Base-by-base conservation (phyloP, 2,113 vertebrate species). In the Hippoglossus stenolepis region DNA sequence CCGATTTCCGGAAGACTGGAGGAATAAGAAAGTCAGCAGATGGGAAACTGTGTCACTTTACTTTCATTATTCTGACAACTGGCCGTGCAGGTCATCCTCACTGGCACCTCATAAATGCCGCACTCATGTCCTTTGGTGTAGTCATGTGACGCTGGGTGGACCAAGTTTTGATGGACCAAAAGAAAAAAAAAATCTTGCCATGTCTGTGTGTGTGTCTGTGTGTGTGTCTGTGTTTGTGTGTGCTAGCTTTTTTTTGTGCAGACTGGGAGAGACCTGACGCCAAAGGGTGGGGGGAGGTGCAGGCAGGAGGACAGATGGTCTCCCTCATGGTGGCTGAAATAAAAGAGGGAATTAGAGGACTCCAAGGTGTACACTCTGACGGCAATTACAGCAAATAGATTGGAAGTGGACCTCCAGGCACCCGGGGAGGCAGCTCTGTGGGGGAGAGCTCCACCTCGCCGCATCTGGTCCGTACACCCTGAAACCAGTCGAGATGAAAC, bases 371-470 rank as follows among this genome's bases (percentile, higher is more conserved):
- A 95, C 94, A 95, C 94, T 95, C 94, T 95, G 96, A 98, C 95
- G 96, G 96, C 96, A 98, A 97, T 98, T 98, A 98, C 95, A 96
- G 94, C 96, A 97, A 98, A 98, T 97, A 97, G 96, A 98, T 98
- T 97, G 95, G 95, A 96, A 96, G 96, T 94, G 89, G 94, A 96
- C 95, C 96, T 96, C 92, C 93, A 95, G 93, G 95, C 91, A 86
- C 92, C 89, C 68, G 17, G 91, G 82, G 90, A 90, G 85, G 85
- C 96, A 93, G 94, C 94, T 95, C 94, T 93, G 92, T 90, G 94
- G 96, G 95, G 94, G 95, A 92, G 94, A 95, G 94, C 94, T 95
- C 92, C 95, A 96, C 96, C 94, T 94, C 94, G 94, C 92, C 92
- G 94, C 95, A 97, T 97, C 96, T 97, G 95, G 95, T 94, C 95